phyloP scores from a whole-genome alignment of 2,888 invertebrate species.

The Pseudococcus longispinus region DNA sequence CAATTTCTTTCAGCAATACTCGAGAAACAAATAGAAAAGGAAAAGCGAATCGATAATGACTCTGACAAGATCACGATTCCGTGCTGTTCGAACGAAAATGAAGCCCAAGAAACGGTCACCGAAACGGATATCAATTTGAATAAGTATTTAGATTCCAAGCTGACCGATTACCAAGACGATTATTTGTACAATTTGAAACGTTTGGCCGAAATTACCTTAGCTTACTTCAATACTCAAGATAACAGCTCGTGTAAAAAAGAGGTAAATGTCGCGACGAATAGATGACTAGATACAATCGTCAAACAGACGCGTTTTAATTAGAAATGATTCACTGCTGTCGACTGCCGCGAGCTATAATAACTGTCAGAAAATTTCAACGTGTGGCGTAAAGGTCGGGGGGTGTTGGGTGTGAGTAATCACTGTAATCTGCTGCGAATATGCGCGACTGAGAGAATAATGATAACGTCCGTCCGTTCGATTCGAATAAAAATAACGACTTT shows the following conservation, averaged over 20 bases:
- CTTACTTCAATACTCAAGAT: conserved; percentile 61
- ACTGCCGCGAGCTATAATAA: not conserved
- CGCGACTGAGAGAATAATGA: no score
- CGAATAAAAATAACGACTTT: no score
- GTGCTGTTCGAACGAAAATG: not conserved
- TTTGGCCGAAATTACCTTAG: conserved; percentile 75
- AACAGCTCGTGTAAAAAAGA: not conserved
- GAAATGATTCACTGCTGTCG: not conserved
- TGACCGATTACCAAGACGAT: conserved; percentile 62
- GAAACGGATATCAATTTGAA: not conserved
- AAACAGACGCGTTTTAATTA: not conserved
- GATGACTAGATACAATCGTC: not conserved
- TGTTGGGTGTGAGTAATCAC: no score
- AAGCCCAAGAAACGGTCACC: not conserved
- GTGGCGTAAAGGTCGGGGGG: no score
- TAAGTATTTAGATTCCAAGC: conserved; percentile 5
- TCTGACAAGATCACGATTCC: not conserved
- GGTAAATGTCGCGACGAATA: not conserved
- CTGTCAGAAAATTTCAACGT: no score
- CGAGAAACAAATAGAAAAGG: conserved; percentile 2
- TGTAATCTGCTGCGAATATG: no score
- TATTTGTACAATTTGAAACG: conserved; percentile 78
- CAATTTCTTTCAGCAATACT: not conserved
- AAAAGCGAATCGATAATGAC: not conserved
- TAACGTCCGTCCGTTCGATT: no score